Conservation (phyloP, 1,140 invertebrate species). For the Orchesella cincta region DNA sequence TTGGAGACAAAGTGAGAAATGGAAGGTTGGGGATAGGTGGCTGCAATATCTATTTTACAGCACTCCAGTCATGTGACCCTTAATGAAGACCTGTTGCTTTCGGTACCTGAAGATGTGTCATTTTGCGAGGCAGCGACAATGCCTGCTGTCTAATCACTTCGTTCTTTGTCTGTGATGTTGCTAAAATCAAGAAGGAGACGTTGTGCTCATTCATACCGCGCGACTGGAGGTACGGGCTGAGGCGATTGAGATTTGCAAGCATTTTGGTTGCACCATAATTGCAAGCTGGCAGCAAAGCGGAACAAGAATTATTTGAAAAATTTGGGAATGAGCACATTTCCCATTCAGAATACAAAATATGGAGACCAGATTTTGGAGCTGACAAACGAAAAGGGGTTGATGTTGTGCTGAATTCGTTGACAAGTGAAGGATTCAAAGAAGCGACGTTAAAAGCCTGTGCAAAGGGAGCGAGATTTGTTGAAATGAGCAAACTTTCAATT, state of each 20-base stretch:
- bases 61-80: constrained; percentile 1
- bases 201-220: background rate
- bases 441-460: background rate
- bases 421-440: background rate
- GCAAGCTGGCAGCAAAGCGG: background rate
- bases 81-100: background rate
- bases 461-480: background rate
- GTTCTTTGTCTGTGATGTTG: background rate
- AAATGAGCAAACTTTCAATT: constrained; percentile 11
- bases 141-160: no score
- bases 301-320: background rate
- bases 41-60: background rate
- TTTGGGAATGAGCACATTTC: no score
- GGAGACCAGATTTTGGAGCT: background rate
- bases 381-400: background rate
- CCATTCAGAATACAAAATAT: background rate
- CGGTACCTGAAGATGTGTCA: background rate
- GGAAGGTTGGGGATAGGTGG: no score
- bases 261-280: background rate
- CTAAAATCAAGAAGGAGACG: background rate
- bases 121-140: no score
- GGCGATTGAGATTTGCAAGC: background rate
- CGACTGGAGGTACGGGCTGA: no score
- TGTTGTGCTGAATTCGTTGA: constrained; percentile 4
- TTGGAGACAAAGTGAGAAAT: constrained; percentile 11